A percentile compares a stretch with the other conserved stretches of the same genome.
Conservation (phyloP, 2,888 invertebrate species). For the Ochropacha duplaris region DNA sequence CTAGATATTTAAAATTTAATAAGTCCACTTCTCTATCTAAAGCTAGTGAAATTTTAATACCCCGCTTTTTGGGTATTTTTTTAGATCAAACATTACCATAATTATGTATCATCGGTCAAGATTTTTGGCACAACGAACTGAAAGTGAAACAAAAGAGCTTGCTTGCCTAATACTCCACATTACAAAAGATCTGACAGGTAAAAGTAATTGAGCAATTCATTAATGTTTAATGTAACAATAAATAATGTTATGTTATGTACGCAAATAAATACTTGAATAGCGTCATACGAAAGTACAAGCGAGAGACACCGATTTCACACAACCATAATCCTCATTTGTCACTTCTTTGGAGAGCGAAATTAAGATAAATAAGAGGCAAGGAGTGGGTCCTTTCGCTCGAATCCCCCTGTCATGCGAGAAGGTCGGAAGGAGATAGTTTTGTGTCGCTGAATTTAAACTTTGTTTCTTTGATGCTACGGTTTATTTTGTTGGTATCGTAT, state of each 20-base stretch:
- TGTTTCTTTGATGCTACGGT: slow-evolving; percentile 51
- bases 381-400: slow-evolving; percentile 73
- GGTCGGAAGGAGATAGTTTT: slow-evolving; percentile 37
- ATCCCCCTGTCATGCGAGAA: slow-evolving; percentile 43
- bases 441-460: slow-evolving; percentile 48
- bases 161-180: not conserved
- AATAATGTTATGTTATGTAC: slow-evolving; percentile 14
- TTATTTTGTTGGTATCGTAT: slow-evolving; percentile 50
- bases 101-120: not conserved
- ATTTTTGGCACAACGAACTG: not conserved
- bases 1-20: no score
- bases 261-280: slow-evolving; percentile 35
- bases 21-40: not conserved
- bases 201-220: not conserved
- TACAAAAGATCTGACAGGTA: not conserved
- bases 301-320: slow-evolving; percentile 53
- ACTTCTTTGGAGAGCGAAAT: slow-evolving; percentile 71
- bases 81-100: not conserved
- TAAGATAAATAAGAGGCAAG: slow-evolving; percentile 78
- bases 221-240: not conserved
- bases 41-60: not conserved
- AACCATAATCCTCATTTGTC: slow-evolving; percentile 69
- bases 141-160: not conserved
- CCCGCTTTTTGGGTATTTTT: no score
- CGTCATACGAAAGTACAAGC: slow-evolving; percentile 39